Evolutionary conservation across 2,888 invertebrate genomes (phyloP), one percentile per base, ranked within the genome.

Genomic region (Drosophila kambysellisi): DNA sequence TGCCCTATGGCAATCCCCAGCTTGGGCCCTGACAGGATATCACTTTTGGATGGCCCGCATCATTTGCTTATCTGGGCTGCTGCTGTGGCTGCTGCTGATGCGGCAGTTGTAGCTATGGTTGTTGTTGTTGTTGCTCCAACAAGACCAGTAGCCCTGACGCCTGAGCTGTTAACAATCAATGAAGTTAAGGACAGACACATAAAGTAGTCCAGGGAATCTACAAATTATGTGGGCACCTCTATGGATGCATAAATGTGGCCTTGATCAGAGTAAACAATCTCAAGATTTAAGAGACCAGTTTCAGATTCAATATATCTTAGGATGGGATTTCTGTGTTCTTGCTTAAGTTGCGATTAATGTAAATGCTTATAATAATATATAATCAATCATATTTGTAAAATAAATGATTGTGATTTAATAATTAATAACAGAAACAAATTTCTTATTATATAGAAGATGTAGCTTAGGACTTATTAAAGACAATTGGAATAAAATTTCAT

Each of bases 131-230:
- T 25, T 25, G 68, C 76, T 65, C 53, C 70, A 68, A 68, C 74
- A 83, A 84, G 84, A 84, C 84, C 84, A 81, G 84, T 86, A 84
- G 84, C 86, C 57, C 15, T 68, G 75, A 78, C 75, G 78, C 78
- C 74, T 46, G 65, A 75, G 85, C 85, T 82, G 82, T 83, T 69
- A 80, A 78, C 74, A 84, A 82, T 83, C 83, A 82, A 76, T 74
- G 67, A 72, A 73, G 71, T 70, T 68, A 62, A 76, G 61, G 65
- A 70, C 78, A 73, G 58, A 51, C 63, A 57, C 75, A 78, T 78
- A 71, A 83, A 75, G 71, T 82, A 68, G 71, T 56, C 56, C 41
- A 67, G 71, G 51, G 66, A 65, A 52, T 57, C 41, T 53, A 43
- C 48, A 51, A 65, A 68, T 51, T 69, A 78, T 79, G 72, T 62